These are phyloP conservation scores for Cecropterus lyciades DNA, from an alignment of 1,140 invertebrate species.

Conservation along the genomic window DNA sequence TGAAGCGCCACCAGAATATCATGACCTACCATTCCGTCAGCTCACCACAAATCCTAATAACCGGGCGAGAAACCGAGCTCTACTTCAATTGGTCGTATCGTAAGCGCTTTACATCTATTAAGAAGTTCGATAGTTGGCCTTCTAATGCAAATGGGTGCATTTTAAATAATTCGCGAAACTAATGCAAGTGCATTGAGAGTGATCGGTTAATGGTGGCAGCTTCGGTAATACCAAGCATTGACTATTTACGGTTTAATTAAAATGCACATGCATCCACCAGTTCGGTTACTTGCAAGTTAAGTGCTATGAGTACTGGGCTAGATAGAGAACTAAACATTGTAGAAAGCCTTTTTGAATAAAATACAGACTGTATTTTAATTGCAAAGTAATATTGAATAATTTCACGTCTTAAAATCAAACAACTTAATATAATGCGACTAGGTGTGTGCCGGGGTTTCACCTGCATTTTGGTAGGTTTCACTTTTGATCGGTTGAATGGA, in stretches of 20 bases:
- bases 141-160: slow-evolving; percentile 63
- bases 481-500: too few species aligned
- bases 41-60: slow-evolving; percentile 14
- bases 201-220: slow-evolving; percentile 39
- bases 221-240: slow-evolving; percentile 26
- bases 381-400: too few species aligned
- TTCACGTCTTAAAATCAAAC: too few species aligned
- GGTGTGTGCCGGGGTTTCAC: too few species aligned
- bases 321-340: neutral
- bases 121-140: slow-evolving; percentile 53
- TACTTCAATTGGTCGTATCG: slow-evolving; percentile 48
- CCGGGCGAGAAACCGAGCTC: slow-evolving; percentile 35
- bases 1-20: slow-evolving; percentile 59
- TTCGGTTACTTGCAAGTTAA: slow-evolving; percentile 31
- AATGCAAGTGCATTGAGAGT: slow-evolving; percentile 55
- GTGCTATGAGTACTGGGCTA: slow-evolving; percentile 7
- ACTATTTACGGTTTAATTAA: slow-evolving; percentile 34
- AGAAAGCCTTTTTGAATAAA: neutral
- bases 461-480: too few species aligned
- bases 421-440: too few species aligned
- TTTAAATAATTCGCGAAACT: slow-evolving; percentile 72
- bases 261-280: slow-evolving; percentile 28
- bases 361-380: neutral
- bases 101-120: slow-evolving; percentile 67
- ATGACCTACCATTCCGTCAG: slow-evolving; percentile 39